Conservation (phyloP, 2,797 vertebrate species). For the Tiaroga cobitis region DNA sequence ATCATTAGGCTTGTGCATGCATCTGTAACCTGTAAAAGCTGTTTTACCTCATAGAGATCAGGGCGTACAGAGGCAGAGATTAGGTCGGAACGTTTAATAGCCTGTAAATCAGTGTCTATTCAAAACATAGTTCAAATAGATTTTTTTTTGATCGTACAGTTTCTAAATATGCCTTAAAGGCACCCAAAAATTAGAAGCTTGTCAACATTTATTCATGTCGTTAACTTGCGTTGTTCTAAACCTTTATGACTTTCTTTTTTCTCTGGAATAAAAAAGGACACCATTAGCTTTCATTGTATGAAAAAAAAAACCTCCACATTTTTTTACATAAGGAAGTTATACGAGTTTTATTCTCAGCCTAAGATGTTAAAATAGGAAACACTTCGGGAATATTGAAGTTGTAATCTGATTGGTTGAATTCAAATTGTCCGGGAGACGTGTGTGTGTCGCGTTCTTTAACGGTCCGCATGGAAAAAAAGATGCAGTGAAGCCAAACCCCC, state of each 20-base stretch:
- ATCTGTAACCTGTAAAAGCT: conserved; percentile 18
- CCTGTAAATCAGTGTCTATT: background rate
- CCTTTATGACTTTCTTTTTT: background rate
- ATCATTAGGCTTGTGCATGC: background rate
- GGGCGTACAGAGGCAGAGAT: background rate
- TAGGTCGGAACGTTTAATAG: background rate
- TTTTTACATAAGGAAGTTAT: background rate
- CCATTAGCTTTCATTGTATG: background rate
- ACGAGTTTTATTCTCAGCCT: background rate
- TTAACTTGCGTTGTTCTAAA: background rate
- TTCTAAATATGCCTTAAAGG: background rate
- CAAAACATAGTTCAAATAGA: background rate
- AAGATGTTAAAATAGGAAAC: too few relatives aligned
- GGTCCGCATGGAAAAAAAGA: too few relatives aligned
- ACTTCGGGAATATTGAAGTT: too few relatives aligned
- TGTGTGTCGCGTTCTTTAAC: too few relatives aligned
- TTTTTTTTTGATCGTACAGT: background rate
- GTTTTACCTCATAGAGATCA: conserved; percentile 13
- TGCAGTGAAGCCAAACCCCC: too few relatives aligned
- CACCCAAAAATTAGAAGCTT: background rate
- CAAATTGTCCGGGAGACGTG: too few relatives aligned
- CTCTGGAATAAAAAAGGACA: background rate
- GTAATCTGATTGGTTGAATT: too few relatives aligned
- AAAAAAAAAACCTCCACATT: too few relatives aligned
- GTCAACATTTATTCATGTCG: background rate